These are phyloP conservation scores for Sipha maydis DNA, from an alignment of 2,888 invertebrate genomes.

Conservation along the genomic window DNA sequence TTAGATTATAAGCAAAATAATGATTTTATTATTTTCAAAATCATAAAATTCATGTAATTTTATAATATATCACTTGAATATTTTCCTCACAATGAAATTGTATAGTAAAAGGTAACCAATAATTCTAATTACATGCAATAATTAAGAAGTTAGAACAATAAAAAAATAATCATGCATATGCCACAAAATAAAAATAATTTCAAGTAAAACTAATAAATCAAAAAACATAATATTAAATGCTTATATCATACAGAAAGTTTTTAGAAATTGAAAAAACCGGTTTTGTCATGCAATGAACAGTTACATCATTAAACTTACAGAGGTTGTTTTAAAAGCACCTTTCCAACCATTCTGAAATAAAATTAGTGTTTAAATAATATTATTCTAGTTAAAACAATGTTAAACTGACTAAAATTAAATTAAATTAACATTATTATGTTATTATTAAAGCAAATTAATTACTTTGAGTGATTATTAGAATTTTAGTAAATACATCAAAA, in stretches of 20 bases:
- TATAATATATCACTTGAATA: neutral
- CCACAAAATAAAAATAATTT: neutral
- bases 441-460: neutral
- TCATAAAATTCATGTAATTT: neutral
- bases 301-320: slow-evolving; percentile 47
- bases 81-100: neutral
- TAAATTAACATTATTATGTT: neutral
- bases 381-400: neutral
- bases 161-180: neutral
- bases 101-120: neutral
- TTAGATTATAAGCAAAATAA: no score
- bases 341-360: slow-evolving; percentile 61
- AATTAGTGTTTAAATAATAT: slow-evolving; percentile 49
- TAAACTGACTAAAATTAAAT: neutral
- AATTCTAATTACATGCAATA: neutral
- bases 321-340: slow-evolving; percentile 61
- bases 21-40: no score
- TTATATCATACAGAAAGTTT: neutral
- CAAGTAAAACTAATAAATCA: neutral
- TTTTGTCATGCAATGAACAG: slow-evolving; percentile 33
- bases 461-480: neutral
- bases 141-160: neutral
- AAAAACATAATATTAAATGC: neutral
- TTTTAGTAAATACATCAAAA: neutral
- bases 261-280: neutral